A percentile compares a stretch with the other conserved stretches of the same genome.
Conservation (phyloP, 2,113 vertebrate species). For the Pelodiscus sinensis region DNA sequence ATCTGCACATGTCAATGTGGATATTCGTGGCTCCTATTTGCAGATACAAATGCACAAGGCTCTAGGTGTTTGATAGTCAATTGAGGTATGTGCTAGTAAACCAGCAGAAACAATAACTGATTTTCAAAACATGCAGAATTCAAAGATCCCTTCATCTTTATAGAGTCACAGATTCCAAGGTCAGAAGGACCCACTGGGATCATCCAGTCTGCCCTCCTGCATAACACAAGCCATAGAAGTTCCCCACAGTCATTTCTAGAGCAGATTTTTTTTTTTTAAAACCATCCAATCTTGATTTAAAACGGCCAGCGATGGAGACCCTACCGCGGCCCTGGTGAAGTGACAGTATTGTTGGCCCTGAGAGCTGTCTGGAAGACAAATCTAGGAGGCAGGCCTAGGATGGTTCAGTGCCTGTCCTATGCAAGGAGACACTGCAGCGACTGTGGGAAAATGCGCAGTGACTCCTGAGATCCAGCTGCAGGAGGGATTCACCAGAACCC, state of each 20-base stretch:
- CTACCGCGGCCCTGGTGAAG: background rate
- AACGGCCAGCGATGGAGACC: background rate
- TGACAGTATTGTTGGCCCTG: background rate
- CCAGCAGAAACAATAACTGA: background rate
- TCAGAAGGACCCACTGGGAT: background rate
- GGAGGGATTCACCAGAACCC: background rate
- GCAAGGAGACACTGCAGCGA: constrained; percentile 3
- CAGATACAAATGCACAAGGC: too few species aligned
- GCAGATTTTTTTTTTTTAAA: background rate
- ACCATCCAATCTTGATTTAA: background rate
- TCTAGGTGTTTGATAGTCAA: too few species aligned
- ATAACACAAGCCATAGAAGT: background rate
- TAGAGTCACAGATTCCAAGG: background rate
- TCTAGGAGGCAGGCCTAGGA: background rate
- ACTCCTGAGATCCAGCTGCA: accelerated
- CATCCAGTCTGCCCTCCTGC: background rate
- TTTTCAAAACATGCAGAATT: background rate
- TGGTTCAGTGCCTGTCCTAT: accelerated
- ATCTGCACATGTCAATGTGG: too few species aligned
- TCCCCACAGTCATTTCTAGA: background rate
- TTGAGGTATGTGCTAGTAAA: background rate
- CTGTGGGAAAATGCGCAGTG: background rate
- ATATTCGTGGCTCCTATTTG: too few species aligned
- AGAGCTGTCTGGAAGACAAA: background rate
- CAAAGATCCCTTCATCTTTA: background rate